Evolutionary conservation across 2,797 vertebrate species (phyloP).

Genomic region (Echiichthys vipera): DNA sequence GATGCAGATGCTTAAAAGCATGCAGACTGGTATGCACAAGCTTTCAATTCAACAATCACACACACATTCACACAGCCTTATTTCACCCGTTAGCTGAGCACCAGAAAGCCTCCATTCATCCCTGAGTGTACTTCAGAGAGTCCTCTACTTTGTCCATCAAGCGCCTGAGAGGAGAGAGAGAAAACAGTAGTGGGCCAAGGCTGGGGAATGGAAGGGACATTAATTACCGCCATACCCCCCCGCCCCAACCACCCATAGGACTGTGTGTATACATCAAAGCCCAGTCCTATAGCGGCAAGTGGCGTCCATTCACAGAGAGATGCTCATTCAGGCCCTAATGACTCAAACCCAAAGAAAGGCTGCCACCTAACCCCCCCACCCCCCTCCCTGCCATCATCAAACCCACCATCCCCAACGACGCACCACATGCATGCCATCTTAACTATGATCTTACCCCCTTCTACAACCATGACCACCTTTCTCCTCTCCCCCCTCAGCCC

Average conservation of each 20-base stretch:
- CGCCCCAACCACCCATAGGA: slow-evolving; percentile 29
- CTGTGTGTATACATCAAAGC: slow-evolving; percentile 68
- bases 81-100: slow-evolving; percentile 55
- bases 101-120: slow-evolving; percentile 76
- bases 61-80: slow-evolving; percentile 52
- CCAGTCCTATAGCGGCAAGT: slow-evolving; percentile 45
- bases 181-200: slow-evolving; percentile 48
- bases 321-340: slow-evolving; percentile 72
- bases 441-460: slow-evolving; percentile 39
- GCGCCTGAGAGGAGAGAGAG: slow-evolving; percentile 52
- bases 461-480: background rate
- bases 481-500: background rate
- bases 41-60: slow-evolving; percentile 54
- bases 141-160: slow-evolving; percentile 72
- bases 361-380: too few relatives aligned
- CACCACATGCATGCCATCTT: slow-evolving; percentile 61
- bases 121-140: slow-evolving; percentile 67
- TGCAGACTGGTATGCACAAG: slow-evolving; percentile 53
- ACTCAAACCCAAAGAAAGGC: slow-evolving; percentile 55
- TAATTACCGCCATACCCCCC: slow-evolving; percentile 62
- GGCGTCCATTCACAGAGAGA: slow-evolving; percentile 61
- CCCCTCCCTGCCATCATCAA: slow-evolving; percentile 32
- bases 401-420: slow-evolving; percentile 4
- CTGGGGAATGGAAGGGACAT: slow-evolving; percentile 52
- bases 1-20: slow-evolving; percentile 53